Evolutionary conservation across 2,113 vertebrate genomes (phyloP).

Genomic region (Phycodurus eques): DNA sequence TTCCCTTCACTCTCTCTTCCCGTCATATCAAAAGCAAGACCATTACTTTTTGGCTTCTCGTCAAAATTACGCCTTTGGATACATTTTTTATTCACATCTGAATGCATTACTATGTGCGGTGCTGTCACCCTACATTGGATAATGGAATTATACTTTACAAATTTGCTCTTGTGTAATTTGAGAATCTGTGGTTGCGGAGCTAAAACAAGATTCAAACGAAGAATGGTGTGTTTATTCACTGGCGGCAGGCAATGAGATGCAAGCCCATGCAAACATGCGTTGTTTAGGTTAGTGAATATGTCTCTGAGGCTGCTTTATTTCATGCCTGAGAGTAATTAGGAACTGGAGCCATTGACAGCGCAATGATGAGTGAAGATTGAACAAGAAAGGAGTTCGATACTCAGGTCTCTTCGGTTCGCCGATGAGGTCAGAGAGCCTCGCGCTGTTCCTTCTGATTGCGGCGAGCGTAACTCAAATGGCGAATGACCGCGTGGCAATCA

Average conservation of each 20-base stretch:
- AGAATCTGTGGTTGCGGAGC: slow-evolving; percentile 14
- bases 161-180: slow-evolving; percentile 11
- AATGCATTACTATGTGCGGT: slow-evolving; percentile 35
- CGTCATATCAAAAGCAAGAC: slow-evolving; percentile 27
- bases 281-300: slow-evolving; percentile 46
- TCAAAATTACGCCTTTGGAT: slow-evolving; percentile 3
- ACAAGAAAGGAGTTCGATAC: slow-evolving; percentile 58
- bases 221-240: slow-evolving; percentile 25
- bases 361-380: slow-evolving; percentile 65
- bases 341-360: slow-evolving; percentile 52
- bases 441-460: slow-evolving; percentile 54
- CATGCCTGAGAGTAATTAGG: slow-evolving; percentile 45
- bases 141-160: slow-evolving; percentile 18
- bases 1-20: slow-evolving; percentile 12
- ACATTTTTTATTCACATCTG: slow-evolving; percentile 10
- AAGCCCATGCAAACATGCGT: slow-evolving; percentile 28
- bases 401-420: slow-evolving; percentile 36
- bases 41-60: slow-evolving; percentile 25
- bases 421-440: slow-evolving; percentile 42
- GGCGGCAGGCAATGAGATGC: slow-evolving; percentile 29
- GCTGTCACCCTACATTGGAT: slow-evolving; percentile 1
- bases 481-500: slow-evolving; percentile 57
- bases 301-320: slow-evolving; percentile 27
- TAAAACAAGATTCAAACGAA: slow-evolving; percentile 30
- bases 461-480: slow-evolving; percentile 25